Base-by-base conservation (phyloP, 2,888 invertebrate genomes). In the Neocrepidodera transversa region DNA sequence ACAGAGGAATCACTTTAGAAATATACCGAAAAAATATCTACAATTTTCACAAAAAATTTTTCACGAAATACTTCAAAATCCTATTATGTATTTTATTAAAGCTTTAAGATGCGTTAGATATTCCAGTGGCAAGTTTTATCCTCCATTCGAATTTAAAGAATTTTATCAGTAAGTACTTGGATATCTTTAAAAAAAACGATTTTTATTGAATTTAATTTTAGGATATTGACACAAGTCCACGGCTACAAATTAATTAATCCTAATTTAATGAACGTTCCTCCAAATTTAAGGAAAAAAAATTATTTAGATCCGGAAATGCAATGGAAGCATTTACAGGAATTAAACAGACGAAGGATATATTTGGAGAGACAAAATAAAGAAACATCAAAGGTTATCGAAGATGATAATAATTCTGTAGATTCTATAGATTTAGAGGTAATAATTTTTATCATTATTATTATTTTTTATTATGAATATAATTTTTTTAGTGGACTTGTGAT, bases 1-100 rank as follows among this genome's bases (percentile, higher is more conserved):
- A 55, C 84, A 83, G 45, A 87, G 88, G 65, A 92, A 93, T 78
- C 82, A 91, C 49, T 87, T 92, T 63, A 87, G 88, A 74, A 87
- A 86, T 67, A 86, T 90, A 60, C 89, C 90, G 0, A 84, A 84
- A 58, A 85, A 86, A 20, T 81, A 87, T 23, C 73, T 92, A 1
- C 76, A 86, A 16, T 82, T 83, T 59, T 82, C 89, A 10, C 90
- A 90, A 74, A 84, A 86, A 67, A 83, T 85, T 49, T 78, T 93
- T 50, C 85, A 86, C 5, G 83, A 87, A 60, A 87, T 92, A 30
- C 78, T 86, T 1, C 88, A 90, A 71, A 85, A 89, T 65, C 90
- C 92, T 0, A 83, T 90, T 0, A 84, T 88, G 81, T 87, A 90
- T 75, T 76, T 90, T 2, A 81, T 93, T 16, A 81, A 84, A 62